Evolutionary conservation across 2,888 invertebrate species (phyloP).

Genomic region (Nezara viridula): DNA sequence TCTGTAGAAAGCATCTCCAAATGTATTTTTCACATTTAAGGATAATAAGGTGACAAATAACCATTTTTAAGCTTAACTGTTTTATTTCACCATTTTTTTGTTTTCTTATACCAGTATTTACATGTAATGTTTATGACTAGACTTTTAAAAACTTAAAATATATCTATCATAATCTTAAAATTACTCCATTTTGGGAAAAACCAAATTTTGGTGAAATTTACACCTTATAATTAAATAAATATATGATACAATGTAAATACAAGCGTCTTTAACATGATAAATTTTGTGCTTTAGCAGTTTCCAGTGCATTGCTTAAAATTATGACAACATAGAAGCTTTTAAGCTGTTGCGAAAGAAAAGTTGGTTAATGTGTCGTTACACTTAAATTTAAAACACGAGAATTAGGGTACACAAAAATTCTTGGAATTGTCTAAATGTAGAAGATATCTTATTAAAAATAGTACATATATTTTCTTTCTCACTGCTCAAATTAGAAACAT

Average conservation of each 20-base stretch:
- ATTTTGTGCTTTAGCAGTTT: constrained; percentile 55
- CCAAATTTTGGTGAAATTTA: constrained; percentile 13
- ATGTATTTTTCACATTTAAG: background rate
- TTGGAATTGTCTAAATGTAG: constrained; percentile 40
- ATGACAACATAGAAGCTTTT: constrained; percentile 53
- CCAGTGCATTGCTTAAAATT: constrained; percentile 53
- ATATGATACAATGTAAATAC: constrained; percentile 57
- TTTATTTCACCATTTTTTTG: constrained; percentile 43
- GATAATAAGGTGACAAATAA: background rate
- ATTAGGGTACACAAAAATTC: background rate
- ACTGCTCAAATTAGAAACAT: constrained; percentile 8
- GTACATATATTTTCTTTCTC: constrained; percentile 44
- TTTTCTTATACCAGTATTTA: constrained; percentile 55
- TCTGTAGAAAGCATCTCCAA: too few species aligned
- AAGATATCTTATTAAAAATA: constrained; percentile 52
- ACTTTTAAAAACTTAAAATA: constrained; percentile 57
- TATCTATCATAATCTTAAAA: constrained; percentile 36
- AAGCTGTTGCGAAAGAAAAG: constrained; percentile 50
- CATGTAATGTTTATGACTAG: constrained; percentile 56
- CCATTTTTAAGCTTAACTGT: constrained; percentile 9
- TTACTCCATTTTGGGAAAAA: background rate
- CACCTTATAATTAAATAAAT: constrained; percentile 53
- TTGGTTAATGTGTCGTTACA: constrained; percentile 1
- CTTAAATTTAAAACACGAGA: constrained; percentile 35
- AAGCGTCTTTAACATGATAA: constrained; percentile 56